Conservation (phyloP, 2,888 invertebrate species). For the Andrena dorsata region DNA sequence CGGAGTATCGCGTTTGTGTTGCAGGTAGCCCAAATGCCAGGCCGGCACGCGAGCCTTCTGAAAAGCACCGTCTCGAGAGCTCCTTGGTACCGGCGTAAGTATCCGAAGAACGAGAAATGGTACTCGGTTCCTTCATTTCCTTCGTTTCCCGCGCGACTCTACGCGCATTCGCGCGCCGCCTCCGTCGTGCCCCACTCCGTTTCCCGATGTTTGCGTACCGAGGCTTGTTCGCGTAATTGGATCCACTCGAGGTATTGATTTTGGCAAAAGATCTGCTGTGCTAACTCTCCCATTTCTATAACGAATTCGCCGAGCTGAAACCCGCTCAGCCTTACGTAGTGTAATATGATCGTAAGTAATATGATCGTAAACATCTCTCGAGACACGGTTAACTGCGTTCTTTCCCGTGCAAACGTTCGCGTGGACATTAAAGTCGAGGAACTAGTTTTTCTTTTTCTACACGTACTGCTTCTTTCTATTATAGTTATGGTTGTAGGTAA, state of each 20-base stretch:
- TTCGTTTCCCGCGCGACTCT: neutral
- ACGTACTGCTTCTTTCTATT: no score
- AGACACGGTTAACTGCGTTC: neutral
- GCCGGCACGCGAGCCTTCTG: slow-evolving; percentile 45
- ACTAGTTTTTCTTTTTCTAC: no score
- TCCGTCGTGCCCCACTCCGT: neutral
- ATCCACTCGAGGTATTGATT: slow-evolving; percentile 18
- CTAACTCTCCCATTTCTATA: neutral
- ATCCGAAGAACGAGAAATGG: slow-evolving; percentile 36
- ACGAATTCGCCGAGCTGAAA: neutral
- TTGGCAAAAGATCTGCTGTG: neutral
- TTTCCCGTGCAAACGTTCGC: neutral
- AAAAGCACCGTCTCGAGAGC: slow-evolving; percentile 47
- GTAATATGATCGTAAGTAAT: neutral
- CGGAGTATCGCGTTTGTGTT: slow-evolving; percentile 55
- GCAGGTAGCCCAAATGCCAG: slow-evolving; percentile 70
- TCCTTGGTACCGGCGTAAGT: slow-evolving; percentile 64
- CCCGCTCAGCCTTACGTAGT: neutral
- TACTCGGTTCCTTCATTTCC: slow-evolving; percentile 1
- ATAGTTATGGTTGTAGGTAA: no score
- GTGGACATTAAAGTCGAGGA: no score
- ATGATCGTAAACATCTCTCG: slow-evolving; percentile 1
- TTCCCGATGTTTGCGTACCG: slow-evolving; percentile 12
- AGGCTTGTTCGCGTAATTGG: slow-evolving; percentile 20
- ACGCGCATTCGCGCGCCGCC: neutral